Base-by-base conservation (phyloP, 2,888 invertebrate genomes). In the Hyposoter didymator region DNA sequence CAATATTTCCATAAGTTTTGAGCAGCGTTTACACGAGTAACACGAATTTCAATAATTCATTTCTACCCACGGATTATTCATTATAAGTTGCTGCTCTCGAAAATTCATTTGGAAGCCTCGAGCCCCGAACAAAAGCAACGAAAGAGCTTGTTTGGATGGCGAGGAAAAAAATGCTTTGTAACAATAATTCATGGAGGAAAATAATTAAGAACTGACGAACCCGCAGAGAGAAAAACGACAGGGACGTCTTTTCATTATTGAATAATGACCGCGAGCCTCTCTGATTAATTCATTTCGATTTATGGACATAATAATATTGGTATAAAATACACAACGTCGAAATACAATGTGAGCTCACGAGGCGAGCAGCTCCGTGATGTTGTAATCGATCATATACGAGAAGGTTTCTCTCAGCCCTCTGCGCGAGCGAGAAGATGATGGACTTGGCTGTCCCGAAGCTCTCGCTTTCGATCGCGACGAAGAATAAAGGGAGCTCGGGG, bases 351-450 rank as follows among this genome's bases (percentile, higher is more conserved):
- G 78, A 47, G 74, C 14, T 32, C 59, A 39, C 47, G 12, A 52
- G 28, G 52, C n/a, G n/a, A n/a, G n/a, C n/a, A n/a, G n/a, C n/a
- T 69, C 19, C 1, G 39, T 55, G 45, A 45, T 73, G 85, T 72
- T 67, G 17, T 47, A 19, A 85, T 85, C 85, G 83, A 85, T 85
- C 85, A 85, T 82, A 39, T 82, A 39, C 62, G 28, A 47, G 17
- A 70, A 45, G 45, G 52, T 67, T 73, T 17, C 49, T 83, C 73
- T 59, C 22, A 64, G 66, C 49, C 69, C 32, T 22, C 49, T n/a
- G n/a, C n/a, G n/a, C 43, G 19, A 52, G 80, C 80, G 83, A 79
- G 79, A 82, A 79, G 82, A 85, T 80, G 85, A 82, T 82, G 82
- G 67, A 85, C 82, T 79, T 43, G 70, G 52, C 49, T 62, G 62